phyloP scores from a whole-genome alignment of 2,113 vertebrate species.

The Corydoras maculifer region DNA sequence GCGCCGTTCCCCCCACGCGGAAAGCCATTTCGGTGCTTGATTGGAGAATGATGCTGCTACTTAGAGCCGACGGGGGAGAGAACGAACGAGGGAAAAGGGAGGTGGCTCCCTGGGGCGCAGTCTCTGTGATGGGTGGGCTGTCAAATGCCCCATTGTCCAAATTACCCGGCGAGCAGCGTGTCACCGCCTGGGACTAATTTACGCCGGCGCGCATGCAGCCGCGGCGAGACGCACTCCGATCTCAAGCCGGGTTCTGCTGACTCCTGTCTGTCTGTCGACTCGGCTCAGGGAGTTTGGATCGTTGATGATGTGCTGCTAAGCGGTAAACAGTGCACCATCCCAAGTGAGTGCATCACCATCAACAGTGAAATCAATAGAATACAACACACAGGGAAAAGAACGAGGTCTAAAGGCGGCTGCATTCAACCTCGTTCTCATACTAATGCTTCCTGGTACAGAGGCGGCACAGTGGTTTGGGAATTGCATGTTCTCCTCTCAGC shows the following conservation, averaged over 20 bases:
- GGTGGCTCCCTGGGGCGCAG: slow-evolving; percentile 63
- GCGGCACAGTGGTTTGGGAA: too few species aligned
- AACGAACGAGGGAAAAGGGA: slow-evolving; percentile 62
- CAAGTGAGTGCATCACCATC: neutral
- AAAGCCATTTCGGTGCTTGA: slow-evolving; percentile 67
- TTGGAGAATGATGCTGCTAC: slow-evolving; percentile 73
- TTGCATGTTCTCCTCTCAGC: too few species aligned
- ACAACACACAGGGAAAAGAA: too few species aligned
- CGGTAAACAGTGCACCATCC: neutral
- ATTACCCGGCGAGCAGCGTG: slow-evolving; percentile 66
- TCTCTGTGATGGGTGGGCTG: slow-evolving; percentile 74
- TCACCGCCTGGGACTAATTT: slow-evolving; percentile 77
- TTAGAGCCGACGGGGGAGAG: slow-evolving; percentile 58
- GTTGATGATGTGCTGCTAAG: slow-evolving; percentile 29
- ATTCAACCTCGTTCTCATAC: too few species aligned
- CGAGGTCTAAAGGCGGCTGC: too few species aligned
- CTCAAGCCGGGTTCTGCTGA: neutral
- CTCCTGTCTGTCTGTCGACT: slow-evolving; percentile 19
- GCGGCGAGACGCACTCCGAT: neutral
- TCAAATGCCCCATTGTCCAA: slow-evolving; percentile 82
- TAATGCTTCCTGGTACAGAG: too few species aligned
- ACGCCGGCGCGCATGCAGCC: slow-evolving; percentile 41
- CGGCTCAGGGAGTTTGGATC: neutral
- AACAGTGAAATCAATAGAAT: too few species aligned
- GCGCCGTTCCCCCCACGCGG: slow-evolving; percentile 50